phyloP scores from a whole-genome alignment of 2,113 vertebrate species.

The Gavialis gangeticus region DNA sequence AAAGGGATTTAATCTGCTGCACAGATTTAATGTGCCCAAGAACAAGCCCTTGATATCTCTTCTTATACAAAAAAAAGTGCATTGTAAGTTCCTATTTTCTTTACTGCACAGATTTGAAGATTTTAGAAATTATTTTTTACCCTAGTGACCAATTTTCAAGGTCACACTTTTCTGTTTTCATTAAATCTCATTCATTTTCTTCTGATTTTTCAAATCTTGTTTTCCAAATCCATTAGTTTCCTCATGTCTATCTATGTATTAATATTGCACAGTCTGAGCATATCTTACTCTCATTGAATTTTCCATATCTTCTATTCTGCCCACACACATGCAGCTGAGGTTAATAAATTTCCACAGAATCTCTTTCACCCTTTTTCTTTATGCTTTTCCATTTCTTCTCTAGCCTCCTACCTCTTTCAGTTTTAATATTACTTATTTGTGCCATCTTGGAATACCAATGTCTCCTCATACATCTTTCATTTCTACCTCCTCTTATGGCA shows the following conservation, averaged over 20 bases:
- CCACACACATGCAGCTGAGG: background rate
- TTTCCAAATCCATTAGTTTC: background rate
- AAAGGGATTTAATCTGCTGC: background rate
- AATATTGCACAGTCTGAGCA: background rate
- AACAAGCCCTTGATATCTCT: background rate
- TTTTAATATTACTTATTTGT: background rate
- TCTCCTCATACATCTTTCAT: background rate
- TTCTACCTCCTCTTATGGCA: background rate
- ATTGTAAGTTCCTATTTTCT: background rate
- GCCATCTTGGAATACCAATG: background rate
- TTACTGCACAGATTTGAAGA: background rate
- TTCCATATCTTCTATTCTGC: background rate
- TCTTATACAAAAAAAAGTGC: background rate
- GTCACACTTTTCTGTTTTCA: background rate
- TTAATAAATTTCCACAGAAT: background rate
- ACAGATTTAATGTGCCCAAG: background rate
- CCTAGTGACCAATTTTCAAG: background rate
- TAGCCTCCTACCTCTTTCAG: background rate
- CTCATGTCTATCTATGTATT: background rate
- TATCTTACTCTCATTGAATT: background rate
- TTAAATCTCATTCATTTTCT: background rate
- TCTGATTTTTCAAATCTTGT: background rate
- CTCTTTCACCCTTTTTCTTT: background rate
- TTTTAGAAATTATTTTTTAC: background rate
- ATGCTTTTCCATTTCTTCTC: background rate